Evolutionary conservation across 2,797 vertebrate species (phyloP), one percentile per base, ranked within the genome.

Genomic region (Cetoscarus ocellatus): DNA sequence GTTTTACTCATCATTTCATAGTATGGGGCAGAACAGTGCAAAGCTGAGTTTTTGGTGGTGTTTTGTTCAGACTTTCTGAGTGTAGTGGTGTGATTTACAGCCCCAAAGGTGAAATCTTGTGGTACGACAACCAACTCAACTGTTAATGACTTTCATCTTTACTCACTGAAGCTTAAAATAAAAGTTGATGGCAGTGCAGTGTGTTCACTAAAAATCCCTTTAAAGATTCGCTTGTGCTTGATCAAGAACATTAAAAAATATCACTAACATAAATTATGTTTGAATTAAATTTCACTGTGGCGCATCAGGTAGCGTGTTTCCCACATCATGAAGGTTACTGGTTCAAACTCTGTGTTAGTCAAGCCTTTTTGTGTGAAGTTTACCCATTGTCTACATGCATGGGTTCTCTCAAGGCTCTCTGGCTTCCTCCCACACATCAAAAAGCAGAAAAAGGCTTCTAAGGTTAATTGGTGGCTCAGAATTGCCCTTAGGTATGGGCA

Each of bases 31-130:
- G 14, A 15, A 56, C 34, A 64, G 19, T 36, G 47, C 19, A 1
- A 50, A 50, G 9, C 40, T 15, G 1, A 7, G 7, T 7, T 53
- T 27, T 13, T 52, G n/a, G 27, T 19, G n/a, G n/a, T 34, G 13
- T 17, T 61, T 66, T 77, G 53, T 19, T 48, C 5, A 54, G 48
- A 35, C 7, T 34, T n/a, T 19, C 36, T 18, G 45, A 51, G 2
- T 8, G 1, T 2, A 34, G 45, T 17, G 13, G 10, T 52, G 13
- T 62, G 27, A 43, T 9, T 39, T 61, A n/a, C 6, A 13, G 19
- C 51, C 13, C 2, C 4, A 4, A 9, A 43, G 55, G 43, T 43
- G 9, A 47, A 51, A 47, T 38, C 11, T 48, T 0, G 35, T 18
- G 11, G 1, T 9, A 8, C 12, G 9, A 49, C 57, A 62, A 57